Evolutionary conservation across 92 coral and sea anemone genomes (phyloP).

Genomic region (Ricordea florida): DNA sequence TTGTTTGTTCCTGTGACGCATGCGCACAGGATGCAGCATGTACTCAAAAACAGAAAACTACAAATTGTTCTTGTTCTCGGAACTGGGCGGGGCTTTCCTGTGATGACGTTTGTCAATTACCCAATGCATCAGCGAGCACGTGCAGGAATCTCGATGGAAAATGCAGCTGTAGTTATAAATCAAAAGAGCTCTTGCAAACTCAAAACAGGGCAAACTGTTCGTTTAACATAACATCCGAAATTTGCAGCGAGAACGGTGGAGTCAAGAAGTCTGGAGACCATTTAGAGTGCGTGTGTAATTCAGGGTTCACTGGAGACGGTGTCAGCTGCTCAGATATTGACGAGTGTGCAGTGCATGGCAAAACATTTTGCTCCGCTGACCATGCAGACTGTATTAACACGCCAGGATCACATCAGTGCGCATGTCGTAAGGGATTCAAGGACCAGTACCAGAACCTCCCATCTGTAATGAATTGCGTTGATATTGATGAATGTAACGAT

Average conservation of each 20-base stretch:
- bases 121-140: not conserved
- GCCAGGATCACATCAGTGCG: conserved; percentile 53
- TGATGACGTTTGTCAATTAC: conserved; percentile 34
- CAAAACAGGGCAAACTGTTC: conserved; percentile 31
- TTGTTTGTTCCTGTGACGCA: conserved; percentile 59
- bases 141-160: not conserved
- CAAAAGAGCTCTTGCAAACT: not conserved
- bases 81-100: conserved; percentile 49
- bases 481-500: conserved; percentile 65
- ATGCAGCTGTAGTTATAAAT: conserved; percentile 28
- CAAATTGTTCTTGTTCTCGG: conserved; percentile 49
- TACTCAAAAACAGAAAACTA: not conserved
- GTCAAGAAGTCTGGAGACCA: conserved; percentile 23
- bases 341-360: conserved; percentile 47
- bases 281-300: conserved; percentile 63
- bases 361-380: not conserved
- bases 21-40: conserved; percentile 45
- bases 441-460: not conserved
- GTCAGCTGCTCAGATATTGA: conserved; percentile 56
- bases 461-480: conserved; percentile 2
- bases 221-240: conserved; percentile 59
- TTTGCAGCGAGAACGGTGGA: conserved; percentile 58
- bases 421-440: conserved; percentile 55
- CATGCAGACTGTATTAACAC: conserved; percentile 60
- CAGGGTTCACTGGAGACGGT: conserved; percentile 73